Evolutionary conservation across 1,140 invertebrate species (phyloP).

Genomic region (Dufourea novaeangliae): DNA sequence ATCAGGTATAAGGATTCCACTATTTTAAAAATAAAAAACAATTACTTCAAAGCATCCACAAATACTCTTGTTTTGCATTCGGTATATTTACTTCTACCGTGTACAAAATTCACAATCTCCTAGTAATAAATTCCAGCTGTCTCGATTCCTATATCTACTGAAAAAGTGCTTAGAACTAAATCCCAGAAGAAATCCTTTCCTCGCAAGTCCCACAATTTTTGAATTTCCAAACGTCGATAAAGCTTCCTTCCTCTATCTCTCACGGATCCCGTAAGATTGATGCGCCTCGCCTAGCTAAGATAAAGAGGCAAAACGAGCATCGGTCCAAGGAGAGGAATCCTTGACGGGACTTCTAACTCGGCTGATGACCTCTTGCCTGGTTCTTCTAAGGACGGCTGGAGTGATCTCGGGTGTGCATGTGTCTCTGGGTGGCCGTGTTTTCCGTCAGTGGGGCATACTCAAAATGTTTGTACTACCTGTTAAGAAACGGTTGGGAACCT

Average conservation of each 20-base stretch:
- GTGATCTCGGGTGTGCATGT: slow-evolving; percentile 22
- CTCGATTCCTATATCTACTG: too few species aligned
- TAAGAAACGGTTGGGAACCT: slow-evolving; percentile 48
- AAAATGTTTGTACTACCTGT: slow-evolving; percentile 62
- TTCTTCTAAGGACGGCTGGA: slow-evolving; percentile 22
- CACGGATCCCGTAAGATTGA: not conserved
- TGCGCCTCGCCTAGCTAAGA: not conserved
- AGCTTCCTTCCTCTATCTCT: not conserved
- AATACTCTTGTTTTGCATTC: too few species aligned
- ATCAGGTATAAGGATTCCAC: too few species aligned
- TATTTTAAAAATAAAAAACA: too few species aligned
- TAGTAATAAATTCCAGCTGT: too few species aligned
- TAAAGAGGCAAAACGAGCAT: not conserved
- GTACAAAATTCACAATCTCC: too few species aligned
- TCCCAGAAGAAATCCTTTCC: too few species aligned
- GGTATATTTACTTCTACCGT: too few species aligned
- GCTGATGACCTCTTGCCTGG: slow-evolving; percentile 18
- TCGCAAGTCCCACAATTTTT: not conserved
- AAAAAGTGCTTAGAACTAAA: too few species aligned
- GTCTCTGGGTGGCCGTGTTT: slow-evolving; percentile 19
- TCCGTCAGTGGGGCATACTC: slow-evolving; percentile 30
- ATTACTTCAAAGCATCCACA: too few species aligned
- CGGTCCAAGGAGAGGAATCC: not conserved
- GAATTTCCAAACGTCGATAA: not conserved
- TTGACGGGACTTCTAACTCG: slow-evolving; percentile 25